Evolutionary conservation across 2,888 invertebrate genomes (phyloP), one percentile per base, ranked within the genome.

Genomic region (Stenotaenia linearis): DNA sequence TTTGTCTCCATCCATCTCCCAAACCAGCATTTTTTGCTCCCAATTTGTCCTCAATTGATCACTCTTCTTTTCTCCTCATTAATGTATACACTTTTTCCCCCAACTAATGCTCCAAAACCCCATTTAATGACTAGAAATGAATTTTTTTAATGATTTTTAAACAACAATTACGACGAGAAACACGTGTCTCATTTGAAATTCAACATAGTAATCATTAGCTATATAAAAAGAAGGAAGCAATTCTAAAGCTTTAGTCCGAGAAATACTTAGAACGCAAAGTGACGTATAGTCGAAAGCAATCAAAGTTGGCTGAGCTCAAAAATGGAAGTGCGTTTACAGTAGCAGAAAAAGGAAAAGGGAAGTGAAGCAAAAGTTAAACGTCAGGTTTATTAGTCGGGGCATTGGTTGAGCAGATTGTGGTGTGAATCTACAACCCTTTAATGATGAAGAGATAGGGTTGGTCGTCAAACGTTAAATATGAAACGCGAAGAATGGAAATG

Each of bases 301-400:
- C 9, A 69, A 69, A 69, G 69, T 69, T 69, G 69, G 69, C 69
- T 69, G 69, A 23, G 69, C 69, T 69, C 69, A 69, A 69, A 69
- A 69, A 69, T 69, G 28, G 69, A 69, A 69, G 25, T 69, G 69
- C 69, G 28, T 69, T 69, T 69, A 69, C 69, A 69, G 69, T n/a
- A 69, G 69, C 25, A 69, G 69, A 28, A 69, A 69, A 69, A 10
- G 69, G 69, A 69, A 69, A 69, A 69, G 28, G 28, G 69, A 69
- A 69, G 69, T 69, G 69, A 69, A 69, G 69, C 69, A 69, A 69
- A 69, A 69, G 69, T 69, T 69, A 69, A 69, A 69, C 69, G 69
- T 69, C 69, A 69, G 69, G 69, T 69, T 69, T 69, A 69, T 69
- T 69, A 69, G 69, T 69, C 69, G 1, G 69, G n/a, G 69, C 69